These are phyloP conservation scores for Dromiciops gliroides DNA, from an alignment of 2,113 vertebrate species.

Conservation along the genomic window DNA sequence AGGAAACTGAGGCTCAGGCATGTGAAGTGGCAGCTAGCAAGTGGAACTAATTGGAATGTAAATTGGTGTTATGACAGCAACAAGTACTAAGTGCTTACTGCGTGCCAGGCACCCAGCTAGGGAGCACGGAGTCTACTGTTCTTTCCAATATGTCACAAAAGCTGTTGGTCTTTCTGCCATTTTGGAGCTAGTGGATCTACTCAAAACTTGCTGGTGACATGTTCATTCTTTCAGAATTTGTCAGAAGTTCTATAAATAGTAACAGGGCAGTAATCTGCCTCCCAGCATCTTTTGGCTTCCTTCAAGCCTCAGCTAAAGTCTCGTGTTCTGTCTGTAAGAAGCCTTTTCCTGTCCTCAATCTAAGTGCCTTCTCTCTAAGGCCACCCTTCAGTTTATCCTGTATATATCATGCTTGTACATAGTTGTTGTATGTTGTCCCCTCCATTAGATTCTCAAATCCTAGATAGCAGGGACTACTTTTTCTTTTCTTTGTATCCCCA, in stretches of 20 bases:
- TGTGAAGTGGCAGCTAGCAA: background rate
- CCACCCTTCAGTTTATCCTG: background rate
- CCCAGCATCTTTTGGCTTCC: background rate
- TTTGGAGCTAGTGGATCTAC: background rate
- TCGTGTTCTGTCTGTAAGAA: background rate
- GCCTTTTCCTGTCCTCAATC: background rate
- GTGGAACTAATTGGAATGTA: background rate
- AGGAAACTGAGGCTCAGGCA: background rate
- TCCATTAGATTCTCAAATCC: background rate
- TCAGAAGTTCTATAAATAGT: background rate
- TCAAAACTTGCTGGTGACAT: background rate
- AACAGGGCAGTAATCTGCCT: background rate
- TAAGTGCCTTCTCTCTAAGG: background rate
- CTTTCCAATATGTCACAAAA: background rate
- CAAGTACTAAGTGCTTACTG: background rate
- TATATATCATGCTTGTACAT: background rate
- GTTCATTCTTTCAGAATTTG: background rate
- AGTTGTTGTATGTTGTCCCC: background rate
- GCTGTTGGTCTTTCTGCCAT: background rate
- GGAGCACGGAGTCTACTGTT: background rate
- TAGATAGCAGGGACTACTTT: background rate
- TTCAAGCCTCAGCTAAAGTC: background rate
- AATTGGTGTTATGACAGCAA: background rate
- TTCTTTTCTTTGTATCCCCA: background rate
- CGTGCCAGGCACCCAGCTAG: background rate